Evolutionary conservation across 1,140 invertebrate species (phyloP).

Genomic region (Gonatopus flavifemur): DNA sequence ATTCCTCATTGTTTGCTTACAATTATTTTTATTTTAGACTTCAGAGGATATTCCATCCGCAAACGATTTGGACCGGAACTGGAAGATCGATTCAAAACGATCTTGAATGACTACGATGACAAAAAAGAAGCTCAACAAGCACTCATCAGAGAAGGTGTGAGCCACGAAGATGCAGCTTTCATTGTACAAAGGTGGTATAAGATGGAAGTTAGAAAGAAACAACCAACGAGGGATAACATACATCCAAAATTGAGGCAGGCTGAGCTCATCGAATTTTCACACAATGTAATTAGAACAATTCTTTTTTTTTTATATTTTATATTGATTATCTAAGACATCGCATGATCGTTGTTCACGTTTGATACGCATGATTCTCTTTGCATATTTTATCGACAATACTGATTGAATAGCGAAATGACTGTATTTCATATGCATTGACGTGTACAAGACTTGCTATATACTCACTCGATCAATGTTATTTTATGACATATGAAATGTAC

Average conservation of each 20-base stretch:
- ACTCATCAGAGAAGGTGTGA: constrained; percentile 53
- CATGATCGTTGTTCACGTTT: too few species aligned
- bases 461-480: too few species aligned
- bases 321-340: not conserved
- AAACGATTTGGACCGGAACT: constrained; percentile 64
- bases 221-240: constrained; percentile 33
- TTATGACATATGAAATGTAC: too few species aligned
- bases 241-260: constrained; percentile 53
- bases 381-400: too few species aligned
- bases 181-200: constrained; percentile 56
- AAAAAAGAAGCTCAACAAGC: constrained; percentile 50
- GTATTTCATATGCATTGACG: too few species aligned
- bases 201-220: constrained; percentile 42
- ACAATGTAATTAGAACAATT: constrained; percentile 59
- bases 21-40: constrained; percentile 58
- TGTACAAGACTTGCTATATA: too few species aligned
- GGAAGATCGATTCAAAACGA: constrained; percentile 55
- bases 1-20: too few species aligned
- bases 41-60: constrained; percentile 67
- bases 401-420: too few species aligned
- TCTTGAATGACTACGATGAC: constrained; percentile 50
- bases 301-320: constrained; percentile 51
- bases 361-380: too few species aligned
- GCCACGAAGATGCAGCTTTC: constrained; percentile 55
- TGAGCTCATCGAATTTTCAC: constrained; percentile 59